Conservation (phyloP, 1,140 invertebrate genomes). For the Drosophila arizonae region DNA sequence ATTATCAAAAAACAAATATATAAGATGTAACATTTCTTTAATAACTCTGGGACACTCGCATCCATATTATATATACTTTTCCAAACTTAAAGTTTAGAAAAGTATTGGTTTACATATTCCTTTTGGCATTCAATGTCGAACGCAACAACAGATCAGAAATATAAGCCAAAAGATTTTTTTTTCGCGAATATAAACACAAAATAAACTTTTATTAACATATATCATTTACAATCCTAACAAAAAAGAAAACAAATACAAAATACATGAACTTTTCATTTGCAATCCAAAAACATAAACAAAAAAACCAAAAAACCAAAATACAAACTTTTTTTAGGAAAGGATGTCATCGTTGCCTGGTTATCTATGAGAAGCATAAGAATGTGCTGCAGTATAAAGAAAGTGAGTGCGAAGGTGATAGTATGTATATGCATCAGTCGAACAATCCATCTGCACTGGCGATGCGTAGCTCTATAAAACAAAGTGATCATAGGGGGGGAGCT, state of each 20-base stretch:
- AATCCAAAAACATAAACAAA: constrained; percentile 59
- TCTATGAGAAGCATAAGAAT: constrained; percentile 95
- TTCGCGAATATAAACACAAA: neutral
- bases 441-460: constrained; percentile 82
- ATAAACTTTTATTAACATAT: constrained; percentile 28
- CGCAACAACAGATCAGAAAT: constrained; percentile 1
- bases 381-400: constrained; percentile 98
- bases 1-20: neutral
- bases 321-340: constrained; percentile 82
- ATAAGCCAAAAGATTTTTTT: neutral
- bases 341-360: constrained; percentile 94
- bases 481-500: constrained; percentile 83
- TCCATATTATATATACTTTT: neutral
- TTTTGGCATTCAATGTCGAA: constrained; percentile 17
- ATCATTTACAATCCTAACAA: constrained; percentile 28
- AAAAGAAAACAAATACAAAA: constrained; percentile 43
- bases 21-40: neutral
- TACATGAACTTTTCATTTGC: constrained; percentile 72
- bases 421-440: constrained; percentile 83
- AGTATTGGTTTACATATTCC: constrained; percentile 1
- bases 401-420: constrained; percentile 87
- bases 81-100: constrained; percentile 11
- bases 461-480: constrained; percentile 83
- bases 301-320: constrained; percentile 55
- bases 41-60: constrained; percentile 21